phyloP scores from a whole-genome alignment of 2,113 vertebrate genomes.

The Gobius niger region DNA sequence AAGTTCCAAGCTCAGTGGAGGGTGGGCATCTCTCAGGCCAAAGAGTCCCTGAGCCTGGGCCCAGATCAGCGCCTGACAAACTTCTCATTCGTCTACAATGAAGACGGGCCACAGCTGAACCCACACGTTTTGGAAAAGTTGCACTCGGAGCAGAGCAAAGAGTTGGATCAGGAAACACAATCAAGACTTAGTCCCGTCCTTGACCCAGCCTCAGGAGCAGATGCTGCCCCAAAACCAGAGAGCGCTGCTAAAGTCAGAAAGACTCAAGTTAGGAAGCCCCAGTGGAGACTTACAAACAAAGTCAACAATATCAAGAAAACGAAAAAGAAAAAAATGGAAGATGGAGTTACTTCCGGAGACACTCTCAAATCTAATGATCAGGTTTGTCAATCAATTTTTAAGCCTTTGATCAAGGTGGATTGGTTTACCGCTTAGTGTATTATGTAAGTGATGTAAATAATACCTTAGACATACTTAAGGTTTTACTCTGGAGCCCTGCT shows the following conservation, averaged over 20 bases:
- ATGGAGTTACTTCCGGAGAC: conserved; percentile 17
- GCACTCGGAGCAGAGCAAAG: conserved; percentile 24
- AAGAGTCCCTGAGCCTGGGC: conserved; percentile 82
- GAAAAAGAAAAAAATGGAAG: conserved; percentile 13
- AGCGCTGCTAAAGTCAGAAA: conserved; percentile 60
- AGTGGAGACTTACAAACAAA: conserved; percentile 11
- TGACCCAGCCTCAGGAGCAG: conserved; percentile 13
- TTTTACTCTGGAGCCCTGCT: no score
- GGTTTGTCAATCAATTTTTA: conserved; percentile 29
- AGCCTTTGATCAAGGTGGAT: neutral
- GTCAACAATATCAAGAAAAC: conserved; percentile 2
- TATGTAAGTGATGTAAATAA: no score
- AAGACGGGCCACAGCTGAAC: conserved; percentile 85
- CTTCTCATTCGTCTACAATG: conserved; percentile 87
- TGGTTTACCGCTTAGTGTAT: neutral
- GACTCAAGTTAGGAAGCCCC: conserved; percentile 10
- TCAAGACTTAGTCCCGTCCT: conserved; percentile 44
- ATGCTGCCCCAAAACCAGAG: neutral
- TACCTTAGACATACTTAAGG: no score
- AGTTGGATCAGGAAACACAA: conserved; percentile 12
- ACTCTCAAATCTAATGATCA: conserved; percentile 29
- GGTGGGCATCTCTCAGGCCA: conserved; percentile 86
- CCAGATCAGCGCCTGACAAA: conserved; percentile 83
- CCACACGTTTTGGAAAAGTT: conserved; percentile 79
- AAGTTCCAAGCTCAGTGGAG: conserved; percentile 91